These are phyloP conservation scores for Nyctereutes procyonoides DNA, from an alignment of 2,113 vertebrate genomes.

Conservation along the genomic window DNA sequence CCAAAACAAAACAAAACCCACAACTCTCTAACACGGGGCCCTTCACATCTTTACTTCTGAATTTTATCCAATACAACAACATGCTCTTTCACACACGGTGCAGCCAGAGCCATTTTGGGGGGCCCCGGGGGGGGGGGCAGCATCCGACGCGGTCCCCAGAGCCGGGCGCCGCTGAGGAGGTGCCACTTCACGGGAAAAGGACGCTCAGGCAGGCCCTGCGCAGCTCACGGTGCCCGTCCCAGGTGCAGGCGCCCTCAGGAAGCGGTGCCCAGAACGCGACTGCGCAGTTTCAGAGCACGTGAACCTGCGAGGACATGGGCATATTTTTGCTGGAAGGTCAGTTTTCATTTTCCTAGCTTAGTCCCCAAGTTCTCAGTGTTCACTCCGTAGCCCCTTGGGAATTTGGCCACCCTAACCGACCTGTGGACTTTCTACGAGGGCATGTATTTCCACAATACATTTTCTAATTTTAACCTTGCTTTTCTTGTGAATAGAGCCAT, in stretches of 20 bases:
- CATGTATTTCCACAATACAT: background rate
- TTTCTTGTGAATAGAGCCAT: background rate
- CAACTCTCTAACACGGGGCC: background rate
- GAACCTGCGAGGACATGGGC: rapidly evolving
- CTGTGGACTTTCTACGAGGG: background rate
- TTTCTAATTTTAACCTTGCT: background rate
- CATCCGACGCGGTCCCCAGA: background rate
- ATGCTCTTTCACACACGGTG: too few relatives aligned
- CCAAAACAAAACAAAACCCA: background rate
- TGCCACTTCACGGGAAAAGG: background rate
- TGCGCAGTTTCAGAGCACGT: background rate
- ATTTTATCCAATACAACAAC: background rate
- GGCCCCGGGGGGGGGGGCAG: background rate
- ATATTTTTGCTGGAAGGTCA: background rate
- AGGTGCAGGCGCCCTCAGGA: rapidly evolving
- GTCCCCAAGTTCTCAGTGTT: background rate
- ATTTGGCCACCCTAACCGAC: background rate
- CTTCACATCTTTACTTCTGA: background rate
- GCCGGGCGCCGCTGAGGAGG: background rate
- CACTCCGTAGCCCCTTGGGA: too few relatives aligned
- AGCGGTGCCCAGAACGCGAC: background rate
- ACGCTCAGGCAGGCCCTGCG: too few relatives aligned
- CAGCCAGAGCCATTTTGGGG: background rate
- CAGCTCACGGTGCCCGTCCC: background rate
- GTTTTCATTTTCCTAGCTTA: background rate